Evolutionary conservation across 2,113 vertebrate species (phyloP).

Genomic region (Atlantisia rogersi): DNA sequence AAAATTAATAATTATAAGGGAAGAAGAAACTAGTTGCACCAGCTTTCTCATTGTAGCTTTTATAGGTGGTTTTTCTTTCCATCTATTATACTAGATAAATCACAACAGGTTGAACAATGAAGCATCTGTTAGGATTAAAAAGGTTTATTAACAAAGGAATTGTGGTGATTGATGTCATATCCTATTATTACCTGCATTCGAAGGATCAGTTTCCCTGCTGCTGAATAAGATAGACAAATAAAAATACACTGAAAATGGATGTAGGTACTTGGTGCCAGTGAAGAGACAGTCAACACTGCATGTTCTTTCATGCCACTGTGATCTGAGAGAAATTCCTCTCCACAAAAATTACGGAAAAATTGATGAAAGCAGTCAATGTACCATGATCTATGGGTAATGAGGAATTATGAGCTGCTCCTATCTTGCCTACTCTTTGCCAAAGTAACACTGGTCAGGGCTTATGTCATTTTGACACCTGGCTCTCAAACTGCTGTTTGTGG

Average conservation of each 20-base stretch:
- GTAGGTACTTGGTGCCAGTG: neutral
- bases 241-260: neutral
- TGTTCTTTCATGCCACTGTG: neutral
- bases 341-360: neutral
- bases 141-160: neutral
- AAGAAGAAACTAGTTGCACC: neutral
- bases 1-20: neutral
- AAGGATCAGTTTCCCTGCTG: neutral
- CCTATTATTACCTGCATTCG: neutral
- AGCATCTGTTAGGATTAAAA: neutral
- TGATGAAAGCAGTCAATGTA: neutral
- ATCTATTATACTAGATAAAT: neutral
- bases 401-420: neutral
- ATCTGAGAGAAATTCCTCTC: neutral
- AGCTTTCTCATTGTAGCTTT: neutral
- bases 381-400: neutral
- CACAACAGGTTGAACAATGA: neutral
- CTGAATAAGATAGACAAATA: neutral
- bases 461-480: neutral
- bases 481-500: neutral
- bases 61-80: neutral
- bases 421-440: neutral
- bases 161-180: neutral
- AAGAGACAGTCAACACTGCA: neutral
- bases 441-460: neutral